Percentiles rank a stretch among this genome's conserved stretches.
Conservation (phyloP, 1,140 invertebrate genomes). For the Trachymyrmex cornetzi region DNA sequence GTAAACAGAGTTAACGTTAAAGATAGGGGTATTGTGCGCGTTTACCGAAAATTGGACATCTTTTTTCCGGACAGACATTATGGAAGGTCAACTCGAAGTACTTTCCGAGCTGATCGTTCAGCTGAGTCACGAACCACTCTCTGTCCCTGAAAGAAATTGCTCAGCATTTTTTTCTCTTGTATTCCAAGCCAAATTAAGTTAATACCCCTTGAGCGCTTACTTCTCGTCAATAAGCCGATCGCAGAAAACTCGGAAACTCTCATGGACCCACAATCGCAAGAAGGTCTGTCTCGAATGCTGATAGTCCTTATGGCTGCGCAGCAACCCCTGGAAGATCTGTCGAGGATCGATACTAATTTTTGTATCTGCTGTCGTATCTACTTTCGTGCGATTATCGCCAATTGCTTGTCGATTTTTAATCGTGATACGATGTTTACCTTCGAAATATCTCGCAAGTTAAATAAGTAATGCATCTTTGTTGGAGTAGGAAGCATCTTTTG, state of each 20-base stretch:
- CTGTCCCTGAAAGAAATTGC: constrained; percentile 88
- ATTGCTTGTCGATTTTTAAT: not conserved
- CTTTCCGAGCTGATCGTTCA: constrained; percentile 91
- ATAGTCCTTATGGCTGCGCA: constrained; percentile 91
- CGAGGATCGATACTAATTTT: constrained; percentile 60
- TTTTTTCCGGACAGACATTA: constrained; percentile 92
- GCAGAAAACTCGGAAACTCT: constrained; percentile 93
- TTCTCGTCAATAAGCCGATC: constrained; percentile 93
- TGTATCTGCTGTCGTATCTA: not conserved
- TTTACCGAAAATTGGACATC: constrained; percentile 92
- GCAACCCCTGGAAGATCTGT: constrained; percentile 91
- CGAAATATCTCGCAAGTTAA: constrained; percentile 95
- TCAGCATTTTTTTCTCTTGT: constrained; percentile 20
- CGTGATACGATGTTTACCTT: constrained; percentile 86
- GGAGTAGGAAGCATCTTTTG: constrained; percentile 93
- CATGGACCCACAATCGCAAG: constrained; percentile 94
- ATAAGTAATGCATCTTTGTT: constrained; percentile 95
- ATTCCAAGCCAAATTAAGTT: constrained; percentile 51
- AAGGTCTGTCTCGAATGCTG: constrained; percentile 91
- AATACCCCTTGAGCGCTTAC: constrained; percentile 83
- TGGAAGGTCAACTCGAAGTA: constrained; percentile 93
- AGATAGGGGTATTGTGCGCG: not conserved
- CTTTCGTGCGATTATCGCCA: not conserved
- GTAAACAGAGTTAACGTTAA: not conserved
- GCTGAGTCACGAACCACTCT: constrained; percentile 91